These are phyloP conservation scores for Hassar affinis DNA, from an alignment of 2,113 vertebrate species.

Conservation along the genomic window DNA sequence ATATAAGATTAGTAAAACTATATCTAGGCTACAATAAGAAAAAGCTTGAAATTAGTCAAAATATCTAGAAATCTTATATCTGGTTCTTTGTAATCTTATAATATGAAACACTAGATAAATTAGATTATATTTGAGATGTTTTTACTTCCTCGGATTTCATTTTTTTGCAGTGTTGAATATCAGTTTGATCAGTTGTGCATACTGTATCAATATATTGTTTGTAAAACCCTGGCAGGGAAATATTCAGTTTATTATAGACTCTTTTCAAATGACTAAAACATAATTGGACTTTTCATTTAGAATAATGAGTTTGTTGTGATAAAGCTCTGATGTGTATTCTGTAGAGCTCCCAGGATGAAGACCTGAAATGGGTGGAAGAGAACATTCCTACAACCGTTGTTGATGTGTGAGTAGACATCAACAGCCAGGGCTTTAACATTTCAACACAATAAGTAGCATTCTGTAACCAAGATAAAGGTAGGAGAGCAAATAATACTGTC, in stretches of 20 bases:
- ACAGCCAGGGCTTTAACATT: background rate
- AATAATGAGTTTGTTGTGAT: conserved; percentile 1
- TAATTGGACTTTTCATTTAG: background rate
- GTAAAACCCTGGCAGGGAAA: background rate
- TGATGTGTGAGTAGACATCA: conserved; percentile 68
- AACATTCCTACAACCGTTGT: conserved; percentile 76
- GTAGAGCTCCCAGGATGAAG: conserved; percentile 68
- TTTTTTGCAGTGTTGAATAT: background rate
- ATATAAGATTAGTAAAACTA: too few relatives aligned
- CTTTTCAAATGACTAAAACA: background rate
- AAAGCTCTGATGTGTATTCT: background rate
- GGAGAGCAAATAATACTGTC: background rate
- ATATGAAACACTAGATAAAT: too few relatives aligned
- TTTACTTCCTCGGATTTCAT: too few relatives aligned
- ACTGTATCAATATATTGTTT: background rate
- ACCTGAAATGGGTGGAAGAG: conserved; percentile 81
- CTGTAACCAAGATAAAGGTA: background rate
- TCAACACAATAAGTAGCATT: background rate
- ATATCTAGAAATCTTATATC: too few relatives aligned
- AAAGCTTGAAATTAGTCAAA: too few relatives aligned
- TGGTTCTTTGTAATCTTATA: too few relatives aligned
- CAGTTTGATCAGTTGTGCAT: background rate
- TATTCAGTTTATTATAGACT: background rate
- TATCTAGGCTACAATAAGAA: too few relatives aligned
- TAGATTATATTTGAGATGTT: too few relatives aligned